Percentiles rank a stretch among this genome's conserved stretches.
These are phyloP conservation scores for Ennomos fuscantarius DNA, from an alignment of 2,888 invertebrate genomes.

Conservation along the genomic window DNA sequence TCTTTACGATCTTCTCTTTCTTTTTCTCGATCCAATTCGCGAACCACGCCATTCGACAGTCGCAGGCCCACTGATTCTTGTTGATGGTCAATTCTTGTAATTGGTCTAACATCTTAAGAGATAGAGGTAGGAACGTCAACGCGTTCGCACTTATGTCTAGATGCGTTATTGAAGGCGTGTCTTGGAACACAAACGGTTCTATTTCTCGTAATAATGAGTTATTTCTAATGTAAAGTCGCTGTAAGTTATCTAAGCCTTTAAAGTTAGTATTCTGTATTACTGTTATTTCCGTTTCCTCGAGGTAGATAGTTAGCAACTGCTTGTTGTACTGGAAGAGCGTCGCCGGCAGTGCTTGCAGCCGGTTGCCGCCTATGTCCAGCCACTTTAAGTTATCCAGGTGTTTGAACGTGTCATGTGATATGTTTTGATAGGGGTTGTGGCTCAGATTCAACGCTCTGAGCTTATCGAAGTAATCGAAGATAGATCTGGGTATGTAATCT, in stretches of 20 bases:
- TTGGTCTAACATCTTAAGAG: constrained; percentile 87
- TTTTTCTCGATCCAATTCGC: constrained; percentile 79
- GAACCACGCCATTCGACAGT: constrained; percentile 94
- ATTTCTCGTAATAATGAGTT: constrained; percentile 86
- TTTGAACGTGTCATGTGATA: constrained; percentile 86
- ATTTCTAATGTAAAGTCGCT: constrained; percentile 85
- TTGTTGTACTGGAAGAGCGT: constrained; percentile 87
- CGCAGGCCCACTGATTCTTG: constrained; percentile 93
- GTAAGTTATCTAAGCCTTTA: constrained; percentile 85
- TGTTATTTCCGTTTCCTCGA: constrained; percentile 88
- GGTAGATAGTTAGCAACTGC: constrained; percentile 84
- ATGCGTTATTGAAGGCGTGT: constrained; percentile 85
- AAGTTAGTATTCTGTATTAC: constrained; percentile 88
- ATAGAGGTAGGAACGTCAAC: constrained; percentile 88
- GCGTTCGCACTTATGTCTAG: constrained; percentile 90
- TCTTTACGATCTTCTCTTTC: constrained; percentile 74
- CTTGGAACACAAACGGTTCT: constrained; percentile 86
- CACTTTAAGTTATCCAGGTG: constrained; percentile 82
- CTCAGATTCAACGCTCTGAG: constrained; percentile 87
- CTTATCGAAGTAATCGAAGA: constrained; percentile 88
- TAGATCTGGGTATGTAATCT: constrained; percentile 86
- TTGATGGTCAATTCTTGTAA: constrained; percentile 88
- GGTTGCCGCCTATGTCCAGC: constrained; percentile 86
- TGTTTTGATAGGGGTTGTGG: constrained; percentile 85
- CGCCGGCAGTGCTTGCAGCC: constrained; percentile 84